Percentiles rank a stretch among this genome's conserved stretches.
phyloP scores from a whole-genome alignment of 1,140 invertebrate species.

The Neocloeon triangulifer region DNA sequence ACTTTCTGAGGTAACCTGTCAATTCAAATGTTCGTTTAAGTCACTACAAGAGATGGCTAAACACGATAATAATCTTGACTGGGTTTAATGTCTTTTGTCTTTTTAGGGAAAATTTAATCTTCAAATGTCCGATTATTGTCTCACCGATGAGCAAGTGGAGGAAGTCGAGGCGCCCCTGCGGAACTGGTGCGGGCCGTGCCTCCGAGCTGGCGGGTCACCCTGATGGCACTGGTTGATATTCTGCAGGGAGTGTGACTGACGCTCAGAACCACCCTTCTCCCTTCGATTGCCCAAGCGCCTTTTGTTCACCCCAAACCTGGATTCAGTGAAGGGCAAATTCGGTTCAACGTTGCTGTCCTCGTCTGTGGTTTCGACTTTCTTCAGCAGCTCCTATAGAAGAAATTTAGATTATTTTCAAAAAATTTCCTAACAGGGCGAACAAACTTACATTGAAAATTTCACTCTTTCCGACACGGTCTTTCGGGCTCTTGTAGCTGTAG shows the following conservation, averaged over 20 bases:
- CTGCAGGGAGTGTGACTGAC: constrained; percentile 27
- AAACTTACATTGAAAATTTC: constrained; percentile 41
- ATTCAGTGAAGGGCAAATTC: constrained; percentile 10
- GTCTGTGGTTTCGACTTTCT: constrained; percentile 29
- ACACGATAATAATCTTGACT: background rate
- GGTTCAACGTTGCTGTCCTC: constrained; percentile 17
- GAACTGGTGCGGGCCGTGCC: too few species aligned
- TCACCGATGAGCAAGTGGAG: constrained; percentile 1
- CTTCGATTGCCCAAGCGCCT: constrained; percentile 15
- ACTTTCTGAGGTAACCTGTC: constrained; percentile 8
- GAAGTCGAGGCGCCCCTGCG: constrained; percentile 2
- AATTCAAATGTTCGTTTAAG: background rate
- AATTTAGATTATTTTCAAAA: background rate
- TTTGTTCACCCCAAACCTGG: background rate
- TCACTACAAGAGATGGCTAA: background rate
- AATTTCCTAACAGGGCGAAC: background rate
- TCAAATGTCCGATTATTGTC: too few species aligned
- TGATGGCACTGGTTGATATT: too few species aligned
- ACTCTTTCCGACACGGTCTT: constrained; percentile 51
- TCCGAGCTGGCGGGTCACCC: too few species aligned
- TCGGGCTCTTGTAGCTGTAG: constrained; percentile 48
- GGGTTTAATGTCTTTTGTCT: background rate
- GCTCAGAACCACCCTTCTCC: constrained; percentile 24
- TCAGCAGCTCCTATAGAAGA: constrained; percentile 24
- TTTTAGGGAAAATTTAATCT: constrained; percentile 13